These are phyloP conservation scores for Pterois miles DNA, from an alignment of 2,797 vertebrate species.

Conservation along the genomic window DNA sequence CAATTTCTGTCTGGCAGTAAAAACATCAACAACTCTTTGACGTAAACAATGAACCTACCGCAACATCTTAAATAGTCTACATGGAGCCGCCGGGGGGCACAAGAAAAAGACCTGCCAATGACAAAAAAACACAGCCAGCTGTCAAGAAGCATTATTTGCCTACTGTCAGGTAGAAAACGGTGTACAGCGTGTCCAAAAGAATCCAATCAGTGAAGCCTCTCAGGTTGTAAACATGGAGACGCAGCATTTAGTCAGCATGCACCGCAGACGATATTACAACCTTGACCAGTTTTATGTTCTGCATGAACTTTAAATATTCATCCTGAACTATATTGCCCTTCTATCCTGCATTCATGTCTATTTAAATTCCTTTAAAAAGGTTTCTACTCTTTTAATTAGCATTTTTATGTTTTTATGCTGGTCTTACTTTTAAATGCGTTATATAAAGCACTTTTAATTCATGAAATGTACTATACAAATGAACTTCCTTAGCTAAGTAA, in stretches of 20 bases:
- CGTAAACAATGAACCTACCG: constrained; percentile 57
- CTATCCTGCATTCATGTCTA: neutral
- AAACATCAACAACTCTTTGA: constrained; percentile 69
- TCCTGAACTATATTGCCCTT: neutral
- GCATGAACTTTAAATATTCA: neutral
- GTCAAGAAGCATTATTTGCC: neutral
- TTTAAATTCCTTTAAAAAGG: neutral
- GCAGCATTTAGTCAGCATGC: neutral
- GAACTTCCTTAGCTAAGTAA: neutral
- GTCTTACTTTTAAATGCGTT: neutral
- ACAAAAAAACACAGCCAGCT: constrained; percentile 12
- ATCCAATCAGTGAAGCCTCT: neutral
- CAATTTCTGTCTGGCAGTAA: constrained; percentile 61
- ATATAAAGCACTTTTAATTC: neutral
- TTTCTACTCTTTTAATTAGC: neutral
- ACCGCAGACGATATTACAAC: neutral
- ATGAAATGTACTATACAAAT: neutral
- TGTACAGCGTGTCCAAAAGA: neutral
- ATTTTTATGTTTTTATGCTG: neutral
- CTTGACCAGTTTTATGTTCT: neutral
- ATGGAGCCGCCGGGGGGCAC: neutral
- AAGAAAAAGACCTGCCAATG: constrained; percentile 20
- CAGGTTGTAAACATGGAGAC: neutral
- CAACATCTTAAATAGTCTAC: constrained; percentile 41
- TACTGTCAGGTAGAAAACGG: neutral